Evolutionary conservation across 2,113 vertebrate genomes (phyloP).

Genomic region (Gadus macrocephalus): DNA sequence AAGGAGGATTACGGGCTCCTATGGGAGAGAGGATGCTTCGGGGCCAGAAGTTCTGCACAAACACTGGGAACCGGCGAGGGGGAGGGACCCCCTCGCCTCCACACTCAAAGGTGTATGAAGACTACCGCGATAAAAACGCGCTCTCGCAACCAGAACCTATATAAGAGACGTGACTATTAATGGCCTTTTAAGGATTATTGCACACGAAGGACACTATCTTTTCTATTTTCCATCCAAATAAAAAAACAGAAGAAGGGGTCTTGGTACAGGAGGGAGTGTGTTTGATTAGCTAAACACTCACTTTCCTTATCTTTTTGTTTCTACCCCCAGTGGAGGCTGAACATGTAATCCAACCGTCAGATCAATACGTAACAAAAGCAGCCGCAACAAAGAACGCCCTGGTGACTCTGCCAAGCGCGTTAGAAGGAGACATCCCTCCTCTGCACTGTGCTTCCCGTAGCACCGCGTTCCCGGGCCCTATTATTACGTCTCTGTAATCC

Average conservation of each 20-base stretch:
- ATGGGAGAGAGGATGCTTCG: slow-evolving; percentile 60
- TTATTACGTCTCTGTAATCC: slow-evolving; percentile 30
- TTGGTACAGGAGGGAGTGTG: not conserved
- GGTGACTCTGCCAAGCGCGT: slow-evolving; percentile 49
- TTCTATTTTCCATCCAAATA: slow-evolving; percentile 43
- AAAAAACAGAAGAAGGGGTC: slow-evolving; percentile 3
- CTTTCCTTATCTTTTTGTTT: slow-evolving; percentile 41
- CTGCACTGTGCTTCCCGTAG: slow-evolving; percentile 23
- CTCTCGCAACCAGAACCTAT: too few relatives aligned
- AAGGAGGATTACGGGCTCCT: slow-evolving; percentile 71
- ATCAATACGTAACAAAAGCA: slow-evolving; percentile 68
- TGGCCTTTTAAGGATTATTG: slow-evolving; percentile 54
- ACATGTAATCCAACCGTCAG: slow-evolving; percentile 50
- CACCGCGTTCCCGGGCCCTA: slow-evolving; percentile 1
- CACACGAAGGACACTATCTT: slow-evolving; percentile 41
- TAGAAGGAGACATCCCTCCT: slow-evolving; percentile 28
- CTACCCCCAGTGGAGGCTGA: slow-evolving; percentile 37
- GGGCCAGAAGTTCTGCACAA: slow-evolving; percentile 47
- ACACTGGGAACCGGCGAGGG: slow-evolving; percentile 47
- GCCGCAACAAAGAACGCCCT: slow-evolving; percentile 56
- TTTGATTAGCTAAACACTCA: slow-evolving; percentile 65
- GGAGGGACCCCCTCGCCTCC: slow-evolving; percentile 43
- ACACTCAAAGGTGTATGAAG: slow-evolving; percentile 49
- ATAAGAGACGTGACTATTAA: slow-evolving; percentile 28
- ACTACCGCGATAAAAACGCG: too few relatives aligned